Evolutionary conservation across 2,888 invertebrate species (phyloP), one percentile per base, ranked within the genome.

Genomic region (Apotomis betuletana): DNA sequence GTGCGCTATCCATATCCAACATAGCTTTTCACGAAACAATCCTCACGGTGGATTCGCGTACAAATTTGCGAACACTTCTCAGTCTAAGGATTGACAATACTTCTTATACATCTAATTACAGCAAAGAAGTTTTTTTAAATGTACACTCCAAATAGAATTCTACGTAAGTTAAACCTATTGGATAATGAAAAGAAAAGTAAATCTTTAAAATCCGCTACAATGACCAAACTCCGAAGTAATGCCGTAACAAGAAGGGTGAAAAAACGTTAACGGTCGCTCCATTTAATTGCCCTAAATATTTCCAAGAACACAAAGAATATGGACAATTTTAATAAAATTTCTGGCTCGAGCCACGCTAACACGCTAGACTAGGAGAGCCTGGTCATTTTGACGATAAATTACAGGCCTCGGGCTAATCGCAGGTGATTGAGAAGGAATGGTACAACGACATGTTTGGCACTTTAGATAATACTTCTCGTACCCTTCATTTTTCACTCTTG

Each of bases 271-370:
- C 27, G 36, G 5, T 13, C 9, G 41, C n/a, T 38, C 54, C 46
- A 15, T 70, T 67, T 61, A 57, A 61, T 67, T 61, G 61, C 61
- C 61, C 60, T 10, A 61, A 67, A 71, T 67, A 71, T 67, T 67
- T 67, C 38, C 41, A 62, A 65, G 61, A 63, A 68, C 57, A 62
- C 62, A 67, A 71, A 62, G 71, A 71, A 71, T 71, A 57, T 67
- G 57, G 55, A 67, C 61, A 71, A 71, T 71, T 71, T 71, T 67
- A 71, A 71, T 71, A 67, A 67, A 67, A 71, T 44, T 51, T 65
- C 54, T 61, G 49, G 41, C 41, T 46, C 10, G 49, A 55, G 60
- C 57, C 67, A 62, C 67, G 70, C 67, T 27, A 41, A 51, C 44
- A 6, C 27, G n/a, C 57, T 27, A 55, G 27, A 65, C 46, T 67